Base-by-base conservation (phyloP, 2,888 invertebrate genomes). In the Cinara cedri region DNA sequence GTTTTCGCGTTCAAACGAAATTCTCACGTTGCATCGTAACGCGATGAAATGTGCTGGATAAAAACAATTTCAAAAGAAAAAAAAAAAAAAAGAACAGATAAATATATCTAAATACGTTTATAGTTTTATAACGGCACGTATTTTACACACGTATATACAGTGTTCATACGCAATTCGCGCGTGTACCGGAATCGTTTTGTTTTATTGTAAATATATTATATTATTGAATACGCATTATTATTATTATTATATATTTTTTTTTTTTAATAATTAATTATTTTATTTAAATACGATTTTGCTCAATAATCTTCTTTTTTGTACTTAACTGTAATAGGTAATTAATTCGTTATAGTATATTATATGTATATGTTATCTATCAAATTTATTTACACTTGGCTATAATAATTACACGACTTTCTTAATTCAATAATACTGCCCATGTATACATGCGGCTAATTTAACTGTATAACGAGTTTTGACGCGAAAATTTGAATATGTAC, bases 211-310 rank as follows among this genome's bases (percentile, higher is more conserved):
- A 34, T 34, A 34, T 34, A 34, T 34, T 34, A 34, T 34, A 34
- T 34, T n/a, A n/a, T n/a, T n/a, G n/a, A 34, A 34, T 4, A 34
- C 34, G 34, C 34, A 34, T 34, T 34, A 34, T 34, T 34, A 34
- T 34, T 34, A 34, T 34, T 34, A 34, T 34, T 34, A 34, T 34
- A 4, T 4, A 4, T 34, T 34, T 34, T 34, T 34, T 34, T 34
- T 34, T 72, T 55, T 49, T 49, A 49, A 68, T 14, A 46, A 46
- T 34, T 34, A 19, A 21, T 63, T 63, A 63, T 60, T 44, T 65
- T 24, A 75, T 68, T 68, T 57, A 49, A 68, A 16, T 76, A 68
- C 46, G 57, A 51, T 63, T 54, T 76, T 76, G 76, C 76, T 76
- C 76, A 76, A 76, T 68, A 66, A 76, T 42, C 13, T 65, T 66